Base-by-base conservation (phyloP, 2,888 invertebrate species). In the Stegana nigrithorax region DNA sequence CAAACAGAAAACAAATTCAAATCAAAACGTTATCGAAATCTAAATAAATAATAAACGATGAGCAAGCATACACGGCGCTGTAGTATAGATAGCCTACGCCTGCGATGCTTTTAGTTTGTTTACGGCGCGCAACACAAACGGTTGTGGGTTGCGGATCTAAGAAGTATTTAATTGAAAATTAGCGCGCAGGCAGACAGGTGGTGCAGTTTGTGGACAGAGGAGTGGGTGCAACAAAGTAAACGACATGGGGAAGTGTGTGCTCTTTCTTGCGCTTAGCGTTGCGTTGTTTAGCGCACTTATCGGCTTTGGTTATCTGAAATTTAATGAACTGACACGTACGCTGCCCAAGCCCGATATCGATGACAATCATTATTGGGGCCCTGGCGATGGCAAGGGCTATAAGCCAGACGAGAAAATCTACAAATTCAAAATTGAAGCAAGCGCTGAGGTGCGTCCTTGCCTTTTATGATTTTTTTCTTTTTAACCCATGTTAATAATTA, bases 281-380 rank as follows among this genome's bases (percentile, higher is more conserved):
- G 80, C 75, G 50, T 39, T 69, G 42, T 65, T 75, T 10, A 73
- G 67, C n/a, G 71, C 67, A 14, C 55, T 75, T 21, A 58, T 65
- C 27, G 76, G 80, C 36, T 75, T 71, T 45, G 75, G 73, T 62
- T 81, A 80, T 72, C 67, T 70, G 8, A 63, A 70, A 17, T 79
- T 80, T 32, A 60, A 71, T 55, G 69, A 80, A 27, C 64, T 82
- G 58, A 75, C 72, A 60, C 77, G 80, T 63, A 80, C 84, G 27
- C 59, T 84, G 53, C 78, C 81, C 7, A 73, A 75, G 29, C 85
- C 86, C 2, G 68, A 73, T 55, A 62, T 82, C 8, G 78, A 82
- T 65, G 69, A 78, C n/a, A 73, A 84, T 26, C 80, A 72, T 27
- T 85, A 84, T 63, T 86, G 86, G 86, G 86, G 86, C 4, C 80